These are phyloP conservation scores for Bovichtus diacanthus DNA, from an alignment of 2,797 vertebrate species.

Conservation along the genomic window DNA sequence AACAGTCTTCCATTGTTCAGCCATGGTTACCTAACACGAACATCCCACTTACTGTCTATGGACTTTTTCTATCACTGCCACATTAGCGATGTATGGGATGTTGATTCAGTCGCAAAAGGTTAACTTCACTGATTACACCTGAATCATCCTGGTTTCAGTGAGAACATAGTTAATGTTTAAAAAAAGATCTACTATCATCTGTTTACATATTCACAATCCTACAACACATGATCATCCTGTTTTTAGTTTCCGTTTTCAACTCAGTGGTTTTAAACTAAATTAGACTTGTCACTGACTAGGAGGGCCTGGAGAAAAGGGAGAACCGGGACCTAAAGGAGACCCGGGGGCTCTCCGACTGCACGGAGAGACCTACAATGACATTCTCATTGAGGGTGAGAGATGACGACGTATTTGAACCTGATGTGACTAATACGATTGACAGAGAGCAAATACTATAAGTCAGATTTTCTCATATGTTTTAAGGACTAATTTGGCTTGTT, in stretches of 20 bases:
- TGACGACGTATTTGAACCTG: neutral
- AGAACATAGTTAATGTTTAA: neutral
- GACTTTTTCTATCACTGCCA: constrained; percentile 16
- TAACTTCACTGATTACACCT: constrained; percentile 3
- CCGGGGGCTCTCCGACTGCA: constrained; percentile 85
- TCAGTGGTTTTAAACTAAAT: constrained; percentile 12
- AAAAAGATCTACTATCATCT: neutral
- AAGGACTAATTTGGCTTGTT: neutral
- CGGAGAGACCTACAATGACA: constrained; percentile 83
- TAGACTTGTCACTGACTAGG: constrained; percentile 45
- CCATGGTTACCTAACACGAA: constrained; percentile 24
- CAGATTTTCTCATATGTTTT: neutral
- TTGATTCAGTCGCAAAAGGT: neutral
- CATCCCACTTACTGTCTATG: constrained; percentile 36
- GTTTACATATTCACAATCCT: neutral
- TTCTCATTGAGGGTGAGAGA: constrained; percentile 83
- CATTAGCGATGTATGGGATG: neutral
- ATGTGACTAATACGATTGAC: constrained; percentile 5
- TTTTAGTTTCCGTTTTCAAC: constrained; percentile 2
- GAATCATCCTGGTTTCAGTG: neutral
- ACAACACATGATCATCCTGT: neutral
- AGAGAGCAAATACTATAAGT: neutral
- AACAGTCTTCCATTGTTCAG: constrained; percentile 51
- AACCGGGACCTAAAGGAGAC: constrained; percentile 79
- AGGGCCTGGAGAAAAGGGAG: constrained; percentile 61